These are phyloP conservation scores for Sus scrofa DNA, from an alignment of 2,113 vertebrate species.

Conservation along the genomic window DNA sequence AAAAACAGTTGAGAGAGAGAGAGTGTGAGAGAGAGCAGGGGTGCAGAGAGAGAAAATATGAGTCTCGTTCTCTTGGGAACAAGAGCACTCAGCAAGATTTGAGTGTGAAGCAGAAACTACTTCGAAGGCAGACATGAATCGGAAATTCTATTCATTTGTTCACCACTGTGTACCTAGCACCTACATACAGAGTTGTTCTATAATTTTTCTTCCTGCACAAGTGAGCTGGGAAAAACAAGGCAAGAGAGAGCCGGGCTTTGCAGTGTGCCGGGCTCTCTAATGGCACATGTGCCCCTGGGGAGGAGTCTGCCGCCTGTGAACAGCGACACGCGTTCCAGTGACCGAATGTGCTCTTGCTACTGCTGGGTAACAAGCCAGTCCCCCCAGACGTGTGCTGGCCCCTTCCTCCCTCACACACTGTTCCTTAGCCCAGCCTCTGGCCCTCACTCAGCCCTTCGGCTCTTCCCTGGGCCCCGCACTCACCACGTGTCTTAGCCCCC, in stretches of 20 bases:
- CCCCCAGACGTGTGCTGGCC: neutral
- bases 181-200: neutral
- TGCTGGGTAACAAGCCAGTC: neutral
- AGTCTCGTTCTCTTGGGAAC: neutral
- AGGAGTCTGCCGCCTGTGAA: neutral
- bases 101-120: neutral
- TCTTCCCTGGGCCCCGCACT: neutral
- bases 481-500: neutral
- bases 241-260: too few species aligned
- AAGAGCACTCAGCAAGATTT: neutral
- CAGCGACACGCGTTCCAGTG: neutral
- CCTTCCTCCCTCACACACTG: too few species aligned
- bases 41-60: too few species aligned
- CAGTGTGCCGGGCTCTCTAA: neutral
- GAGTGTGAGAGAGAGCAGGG: neutral
- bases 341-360: neutral
- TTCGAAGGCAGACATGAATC: neutral
- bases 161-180: neutral
- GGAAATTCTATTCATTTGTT: neutral
- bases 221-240: neutral
- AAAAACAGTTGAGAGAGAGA: neutral
- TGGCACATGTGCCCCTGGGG: too few species aligned
- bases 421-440: neutral
- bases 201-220: neutral
- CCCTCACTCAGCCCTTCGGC: neutral